phyloP scores from a whole-genome alignment of 2,888 invertebrate genomes.

The Leptinotarsa haldemani region DNA sequence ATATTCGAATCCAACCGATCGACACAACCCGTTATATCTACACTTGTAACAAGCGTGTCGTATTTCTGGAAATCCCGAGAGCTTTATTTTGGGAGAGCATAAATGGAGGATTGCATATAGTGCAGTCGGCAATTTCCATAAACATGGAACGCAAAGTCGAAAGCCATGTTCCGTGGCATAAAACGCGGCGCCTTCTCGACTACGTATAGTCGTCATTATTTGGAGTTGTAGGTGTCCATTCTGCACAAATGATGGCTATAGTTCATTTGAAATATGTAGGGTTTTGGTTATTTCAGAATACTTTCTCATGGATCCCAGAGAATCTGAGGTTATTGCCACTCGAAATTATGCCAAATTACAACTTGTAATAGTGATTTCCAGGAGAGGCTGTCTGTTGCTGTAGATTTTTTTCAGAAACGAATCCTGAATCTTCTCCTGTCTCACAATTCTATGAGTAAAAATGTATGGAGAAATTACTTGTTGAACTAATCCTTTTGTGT shows the following conservation, averaged over 20 bases:
- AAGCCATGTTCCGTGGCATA: slow-evolving; percentile 14
- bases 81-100: slow-evolving; percentile 27
- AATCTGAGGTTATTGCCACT: too few relatives aligned
- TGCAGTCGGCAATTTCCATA: slow-evolving; percentile 21
- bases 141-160: slow-evolving; percentile 21
- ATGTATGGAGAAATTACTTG: too few relatives aligned
- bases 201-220: slow-evolving; percentile 19
- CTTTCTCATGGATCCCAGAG: too few relatives aligned
- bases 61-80: slow-evolving; percentile 22
- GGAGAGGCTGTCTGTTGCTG: too few relatives aligned
- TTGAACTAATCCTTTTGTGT: too few relatives aligned
- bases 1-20: slow-evolving; percentile 8
- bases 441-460: too few relatives aligned
- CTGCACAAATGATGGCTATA: not conserved
- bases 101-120: slow-evolving; percentile 23
- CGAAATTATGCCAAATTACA: too few relatives aligned
- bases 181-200: slow-evolving; percentile 15
- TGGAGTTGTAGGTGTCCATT: slow-evolving; percentile 4
- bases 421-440: too few relatives aligned
- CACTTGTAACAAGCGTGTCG: slow-evolving; percentile 27
- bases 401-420: too few relatives aligned
- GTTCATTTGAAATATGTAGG: not conserved
- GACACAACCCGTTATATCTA: slow-evolving; percentile 19
- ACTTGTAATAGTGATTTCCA: too few relatives aligned
- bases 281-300: too few relatives aligned